phyloP scores from a whole-genome alignment of 2,113 vertebrate species.

The Tenrec ecaudatus region DNA sequence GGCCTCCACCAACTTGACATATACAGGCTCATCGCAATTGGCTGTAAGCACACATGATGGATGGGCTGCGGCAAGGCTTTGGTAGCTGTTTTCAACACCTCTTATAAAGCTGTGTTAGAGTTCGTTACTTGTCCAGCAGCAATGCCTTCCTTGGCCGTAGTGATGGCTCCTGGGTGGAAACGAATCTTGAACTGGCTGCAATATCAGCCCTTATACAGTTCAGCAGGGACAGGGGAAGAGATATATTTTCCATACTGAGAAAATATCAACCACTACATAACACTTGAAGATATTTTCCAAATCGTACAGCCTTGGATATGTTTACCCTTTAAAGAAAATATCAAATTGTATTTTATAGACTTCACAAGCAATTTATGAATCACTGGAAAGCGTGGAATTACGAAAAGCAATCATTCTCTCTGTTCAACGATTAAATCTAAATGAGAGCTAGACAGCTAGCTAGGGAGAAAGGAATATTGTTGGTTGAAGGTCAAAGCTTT shows the following conservation, averaged over 20 bases:
- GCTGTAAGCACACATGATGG: too few species aligned
- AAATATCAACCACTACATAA: not conserved
- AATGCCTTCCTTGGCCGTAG: too few species aligned
- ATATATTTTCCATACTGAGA: not conserved
- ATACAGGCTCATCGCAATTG: too few species aligned
- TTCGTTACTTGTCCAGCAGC: too few species aligned
- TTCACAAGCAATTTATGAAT: slow-evolving; percentile 22
- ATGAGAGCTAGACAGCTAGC: slow-evolving; percentile 20
- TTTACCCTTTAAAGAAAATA: not conserved
- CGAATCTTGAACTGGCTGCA: too few species aligned
- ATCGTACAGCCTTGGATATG: not conserved
- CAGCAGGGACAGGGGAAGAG: too few species aligned
- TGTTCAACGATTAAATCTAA: slow-evolving; percentile 30
- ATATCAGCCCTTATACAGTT: too few species aligned
- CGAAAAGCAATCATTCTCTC: not conserved
- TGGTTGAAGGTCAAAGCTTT: slow-evolving; percentile 78
- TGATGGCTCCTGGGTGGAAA: too few species aligned
- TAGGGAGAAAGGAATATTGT: slow-evolving; percentile 3
- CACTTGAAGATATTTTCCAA: not conserved
- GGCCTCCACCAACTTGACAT: too few species aligned
- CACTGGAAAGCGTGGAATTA: not conserved
- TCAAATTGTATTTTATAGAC: not conserved
- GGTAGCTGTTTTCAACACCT: too few species aligned
- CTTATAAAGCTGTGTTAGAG: too few species aligned
- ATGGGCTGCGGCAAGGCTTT: too few species aligned